Base-by-base conservation (phyloP, 2,113 vertebrate genomes). In the Sapajus apella region DNA sequence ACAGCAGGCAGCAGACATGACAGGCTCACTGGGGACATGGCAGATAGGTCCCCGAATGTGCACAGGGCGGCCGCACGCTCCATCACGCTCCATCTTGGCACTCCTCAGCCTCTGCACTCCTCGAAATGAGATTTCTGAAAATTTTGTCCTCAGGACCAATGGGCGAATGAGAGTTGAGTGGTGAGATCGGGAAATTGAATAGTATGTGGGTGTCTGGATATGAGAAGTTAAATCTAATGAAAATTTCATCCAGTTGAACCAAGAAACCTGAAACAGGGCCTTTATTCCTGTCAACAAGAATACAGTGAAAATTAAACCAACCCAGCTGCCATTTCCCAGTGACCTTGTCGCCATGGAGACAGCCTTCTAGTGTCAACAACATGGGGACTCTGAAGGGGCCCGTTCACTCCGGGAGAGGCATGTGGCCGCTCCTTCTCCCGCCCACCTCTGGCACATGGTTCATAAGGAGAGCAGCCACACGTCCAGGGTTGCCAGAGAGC, bases 311-410 rank as follows among this genome's bases (percentile, higher is more conserved):
- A 98, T 88, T 64, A 97, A 97, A 96, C 95, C 98, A 93, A 94
- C 21, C 3, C 50, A 7, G 77, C 97, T 97, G 98, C 98, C 94
- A 52, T 97, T 98, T 97, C 93, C 97, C 76, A 75, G 13, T 97
- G 98, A 98, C 98, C 95, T 94, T 94, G 98, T 98, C 1, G 37
- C 98, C 97, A 98, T 98, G 98, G 98, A 97, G 98, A 99, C 98
- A 52, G 97, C 89, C 95, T 91, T 77, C 95, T 5, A 0, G 30
- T 95, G 92, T 98, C 98, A 97, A 96, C 98, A 97, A 97, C 79
- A 40, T 30, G 27, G 64, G 88, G 96, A 76, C 52, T 72, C 80
- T 2, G 21, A 83, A 43, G 1, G 0, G 47, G 56, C 89, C 83
- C 72, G 2, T 81, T 81, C 96, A 76, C 58, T 75, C 80, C 2